Conservation (phyloP, 2,113 vertebrate genomes). For the Probosciger aterrimus region DNA sequence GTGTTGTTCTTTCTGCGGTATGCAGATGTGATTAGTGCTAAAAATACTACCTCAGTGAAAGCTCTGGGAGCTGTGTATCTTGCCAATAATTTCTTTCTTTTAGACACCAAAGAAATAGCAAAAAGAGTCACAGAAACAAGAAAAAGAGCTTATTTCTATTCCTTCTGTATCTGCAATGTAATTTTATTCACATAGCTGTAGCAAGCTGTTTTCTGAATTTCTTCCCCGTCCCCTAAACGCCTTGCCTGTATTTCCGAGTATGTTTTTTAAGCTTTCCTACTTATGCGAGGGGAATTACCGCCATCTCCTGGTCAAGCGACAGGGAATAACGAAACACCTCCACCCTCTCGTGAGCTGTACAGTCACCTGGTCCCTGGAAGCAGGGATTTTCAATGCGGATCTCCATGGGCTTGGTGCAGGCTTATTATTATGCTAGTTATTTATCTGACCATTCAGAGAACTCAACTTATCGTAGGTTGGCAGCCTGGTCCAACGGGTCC, state of each 20-base stretch:
- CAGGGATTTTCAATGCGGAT: neutral
- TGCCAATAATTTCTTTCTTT: neutral
- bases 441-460: neutral
- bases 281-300: neutral
- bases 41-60: neutral
- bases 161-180: neutral
- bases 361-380: neutral
- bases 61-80: neutral
- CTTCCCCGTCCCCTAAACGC: neutral
- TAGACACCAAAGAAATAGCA: neutral
- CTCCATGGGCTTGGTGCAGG: neutral
- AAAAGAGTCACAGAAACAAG: neutral
- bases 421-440: neutral
- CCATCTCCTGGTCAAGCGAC: conserved; percentile 41
- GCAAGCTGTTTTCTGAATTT: neutral
- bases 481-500: neutral
- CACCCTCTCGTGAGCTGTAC: neutral
- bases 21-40: neutral
- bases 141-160: neutral
- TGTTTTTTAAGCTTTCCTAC: neutral
- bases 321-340: neutral
- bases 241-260: neutral
- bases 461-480: fast-evolving
- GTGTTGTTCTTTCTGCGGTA: neutral
- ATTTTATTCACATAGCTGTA: neutral